These are phyloP conservation scores for Tachina lurida DNA, from an alignment of 2,888 invertebrate species.

Conservation along the genomic window DNA sequence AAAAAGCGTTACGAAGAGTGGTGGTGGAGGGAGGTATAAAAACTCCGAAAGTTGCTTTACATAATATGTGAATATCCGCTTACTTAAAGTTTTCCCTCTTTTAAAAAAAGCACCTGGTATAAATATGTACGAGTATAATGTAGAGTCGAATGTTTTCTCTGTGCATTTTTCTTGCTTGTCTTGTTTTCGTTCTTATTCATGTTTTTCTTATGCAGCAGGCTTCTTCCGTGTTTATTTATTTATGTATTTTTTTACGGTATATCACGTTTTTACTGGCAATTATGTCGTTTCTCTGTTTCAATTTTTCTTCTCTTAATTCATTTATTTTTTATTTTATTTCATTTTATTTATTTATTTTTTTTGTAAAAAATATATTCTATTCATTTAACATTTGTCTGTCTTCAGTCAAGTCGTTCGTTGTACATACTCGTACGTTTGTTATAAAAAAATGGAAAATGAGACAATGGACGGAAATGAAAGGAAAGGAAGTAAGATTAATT, in stretches of 20 bases:
- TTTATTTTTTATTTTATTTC: conserved; percentile 40
- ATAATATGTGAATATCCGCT: too few relatives aligned
- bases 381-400: conserved; percentile 62
- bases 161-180: neutral
- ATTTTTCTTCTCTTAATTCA: conserved; percentile 10
- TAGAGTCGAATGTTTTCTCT: neutral
- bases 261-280: conserved; percentile 19
- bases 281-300: conserved; percentile 18
- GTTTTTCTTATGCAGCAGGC: conserved; percentile 8
- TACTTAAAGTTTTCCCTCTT: too few relatives aligned
- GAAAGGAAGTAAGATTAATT: neutral
- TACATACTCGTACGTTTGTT: too few relatives aligned
- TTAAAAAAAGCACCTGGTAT: neutral
- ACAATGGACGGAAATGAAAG: conserved; percentile 6
- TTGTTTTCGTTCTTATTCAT: neutral
- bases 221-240: neutral
- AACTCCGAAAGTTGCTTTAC: too few relatives aligned
- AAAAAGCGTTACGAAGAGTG: too few relatives aligned
- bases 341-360: conserved; percentile 35
- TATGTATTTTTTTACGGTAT: neutral
- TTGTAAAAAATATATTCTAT: conserved; percentile 39
- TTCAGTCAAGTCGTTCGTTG: conserved; percentile 58
- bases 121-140: too few relatives aligned
- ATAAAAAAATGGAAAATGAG: conserved; percentile 1
- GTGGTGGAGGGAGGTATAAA: too few relatives aligned